Percentiles rank a stretch among this genome's conserved stretches.
These are phyloP conservation scores for Dinoponera quadriceps DNA, from an alignment of 1,140 invertebrate genomes.

Conservation along the genomic window DNA sequence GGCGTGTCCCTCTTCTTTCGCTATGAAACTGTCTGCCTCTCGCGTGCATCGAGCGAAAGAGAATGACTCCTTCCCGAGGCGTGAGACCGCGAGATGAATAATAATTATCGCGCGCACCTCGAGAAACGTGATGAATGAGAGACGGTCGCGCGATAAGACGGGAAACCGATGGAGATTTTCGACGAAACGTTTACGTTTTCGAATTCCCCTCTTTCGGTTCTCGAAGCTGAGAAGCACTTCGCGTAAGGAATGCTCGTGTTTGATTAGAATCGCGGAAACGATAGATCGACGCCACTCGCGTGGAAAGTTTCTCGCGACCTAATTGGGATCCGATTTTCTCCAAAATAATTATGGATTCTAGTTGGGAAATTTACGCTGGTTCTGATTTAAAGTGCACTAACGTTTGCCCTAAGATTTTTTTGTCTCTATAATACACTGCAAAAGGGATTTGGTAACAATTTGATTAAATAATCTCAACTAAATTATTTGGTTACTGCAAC, in stretches of 20 bases:
- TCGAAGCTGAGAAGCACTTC: not conserved
- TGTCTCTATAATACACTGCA: too few species aligned
- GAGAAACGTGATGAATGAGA: constrained; percentile 10
- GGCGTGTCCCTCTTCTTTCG: constrained; percentile 72
- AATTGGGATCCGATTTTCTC: too few species aligned
- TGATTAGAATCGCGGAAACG: constrained; percentile 15
- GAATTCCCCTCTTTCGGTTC: too few species aligned
- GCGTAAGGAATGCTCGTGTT: not conserved
- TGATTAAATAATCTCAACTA: too few species aligned
- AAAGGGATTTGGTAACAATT: too few species aligned
- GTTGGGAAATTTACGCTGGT: too few species aligned
- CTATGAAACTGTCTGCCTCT: constrained; percentile 68
- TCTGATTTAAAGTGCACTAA: too few species aligned
- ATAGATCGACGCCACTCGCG: not conserved
- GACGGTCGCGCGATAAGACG: not conserved
- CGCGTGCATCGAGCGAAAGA: constrained; percentile 15
- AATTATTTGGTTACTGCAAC: too few species aligned
- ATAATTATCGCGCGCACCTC: not conserved
- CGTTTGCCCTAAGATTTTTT: too few species aligned
- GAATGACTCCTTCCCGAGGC: constrained; percentile 49
- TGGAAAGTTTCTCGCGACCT: too few species aligned
- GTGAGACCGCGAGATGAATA: constrained; percentile 3
- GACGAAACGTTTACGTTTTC: constrained; percentile 1
- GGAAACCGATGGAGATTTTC: not conserved
- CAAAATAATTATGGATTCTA: too few species aligned